Percentiles rank a stretch among this genome's conserved stretches.
These are phyloP conservation scores for Tyria jacobaeae DNA, from an alignment of 2,888 invertebrate genomes.

Conservation along the genomic window DNA sequence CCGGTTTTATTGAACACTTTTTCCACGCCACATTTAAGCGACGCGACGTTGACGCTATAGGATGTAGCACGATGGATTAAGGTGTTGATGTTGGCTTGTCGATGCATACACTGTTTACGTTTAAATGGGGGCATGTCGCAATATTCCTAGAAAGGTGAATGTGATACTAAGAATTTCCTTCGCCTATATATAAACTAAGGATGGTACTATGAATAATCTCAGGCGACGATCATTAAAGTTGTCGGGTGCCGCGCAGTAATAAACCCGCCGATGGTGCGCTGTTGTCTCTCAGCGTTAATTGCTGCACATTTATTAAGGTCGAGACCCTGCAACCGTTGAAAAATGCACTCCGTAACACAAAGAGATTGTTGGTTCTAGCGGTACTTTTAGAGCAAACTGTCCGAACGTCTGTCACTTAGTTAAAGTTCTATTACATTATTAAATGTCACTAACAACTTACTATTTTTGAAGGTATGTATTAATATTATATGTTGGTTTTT, in stretches of 20 bases:
- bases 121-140: conserved; percentile 10
- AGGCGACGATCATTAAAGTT: conserved; percentile 63
- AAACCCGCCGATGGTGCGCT: conserved; percentile 58
- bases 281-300: conserved; percentile 70
- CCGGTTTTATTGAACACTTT: conserved; percentile 74
- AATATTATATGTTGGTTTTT: too few species aligned
- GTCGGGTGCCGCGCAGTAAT: conserved; percentile 62
- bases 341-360: conserved; percentile 61
- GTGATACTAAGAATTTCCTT: too few species aligned
- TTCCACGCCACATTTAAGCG: conserved; percentile 71
- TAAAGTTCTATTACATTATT: too few species aligned
- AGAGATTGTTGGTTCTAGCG: conserved; percentile 38
- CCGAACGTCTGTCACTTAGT: conserved; percentile 27
- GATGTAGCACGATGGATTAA: conserved; percentile 38
- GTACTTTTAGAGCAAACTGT: conserved; percentile 34
- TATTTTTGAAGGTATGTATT: too few species aligned
- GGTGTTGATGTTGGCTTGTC: conserved; percentile 41
- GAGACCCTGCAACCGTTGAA: conserved; percentile 62
- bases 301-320: conserved; percentile 72
- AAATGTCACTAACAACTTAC: too few species aligned
- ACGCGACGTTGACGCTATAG: conserved; percentile 52
- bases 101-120: conserved; percentile 21
- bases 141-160: background rate
- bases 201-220: conserved; percentile 52
- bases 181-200: too few species aligned